Evolutionary conservation across 2,888 invertebrate species (phyloP).

Genomic region (Drosophila robusta): DNA sequence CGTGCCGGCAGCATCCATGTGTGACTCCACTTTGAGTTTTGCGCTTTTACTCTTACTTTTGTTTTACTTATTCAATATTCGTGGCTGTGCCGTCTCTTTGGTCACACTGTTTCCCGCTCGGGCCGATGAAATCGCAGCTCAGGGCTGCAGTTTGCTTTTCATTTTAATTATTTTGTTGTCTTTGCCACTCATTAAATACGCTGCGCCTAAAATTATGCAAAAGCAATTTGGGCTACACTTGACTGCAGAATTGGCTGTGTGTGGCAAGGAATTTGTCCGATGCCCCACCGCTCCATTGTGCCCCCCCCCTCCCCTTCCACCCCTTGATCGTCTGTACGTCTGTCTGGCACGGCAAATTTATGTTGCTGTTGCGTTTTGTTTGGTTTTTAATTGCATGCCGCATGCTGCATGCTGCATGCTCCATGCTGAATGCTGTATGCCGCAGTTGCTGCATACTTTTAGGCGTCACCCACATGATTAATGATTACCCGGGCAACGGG

Average conservation of each 20-base stretch:
- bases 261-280: slow-evolving; percentile 25
- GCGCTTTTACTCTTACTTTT: slow-evolving; percentile 6
- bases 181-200: slow-evolving; percentile 28
- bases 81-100: not conserved
- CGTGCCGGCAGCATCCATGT: slow-evolving; percentile 76
- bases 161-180: slow-evolving; percentile 4
- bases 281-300: not conserved
- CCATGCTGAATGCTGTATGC: slow-evolving; percentile 23
- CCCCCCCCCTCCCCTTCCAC: too few relatives aligned
- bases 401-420: slow-evolving; percentile 26
- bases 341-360: slow-evolving; percentile 60
- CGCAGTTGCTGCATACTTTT: slow-evolving; percentile 58
- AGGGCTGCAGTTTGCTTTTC: slow-evolving; percentile 13
- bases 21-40: slow-evolving; percentile 30
- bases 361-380: slow-evolving; percentile 55
- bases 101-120: slow-evolving; percentile 8
- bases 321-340: not conserved
- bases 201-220: slow-evolving; percentile 35
- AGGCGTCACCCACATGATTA: slow-evolving; percentile 72
- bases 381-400: slow-evolving; percentile 67
- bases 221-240: slow-evolving; percentile 28
- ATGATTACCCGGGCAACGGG: slow-evolving; percentile 52
- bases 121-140: slow-evolving; percentile 3
- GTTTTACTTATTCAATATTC: not conserved
- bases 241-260: slow-evolving; percentile 4